A percentile compares a stretch with the other conserved stretches of the same genome.
phyloP scores from a whole-genome alignment of 2,113 vertebrate genomes.

The Nycticorax nycticorax region DNA sequence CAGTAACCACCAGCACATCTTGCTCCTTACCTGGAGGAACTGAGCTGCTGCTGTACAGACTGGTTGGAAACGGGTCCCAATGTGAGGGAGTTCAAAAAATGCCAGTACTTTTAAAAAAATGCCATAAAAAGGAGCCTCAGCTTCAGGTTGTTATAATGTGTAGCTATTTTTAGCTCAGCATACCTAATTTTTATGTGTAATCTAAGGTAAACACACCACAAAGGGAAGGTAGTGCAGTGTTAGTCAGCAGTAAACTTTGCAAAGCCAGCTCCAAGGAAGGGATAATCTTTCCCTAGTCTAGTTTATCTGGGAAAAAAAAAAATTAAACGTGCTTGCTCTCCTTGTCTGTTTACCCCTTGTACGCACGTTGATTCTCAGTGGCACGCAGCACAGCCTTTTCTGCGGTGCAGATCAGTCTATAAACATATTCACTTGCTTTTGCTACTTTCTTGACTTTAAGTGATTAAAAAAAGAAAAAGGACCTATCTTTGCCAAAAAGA shows the following conservation, averaged over 20 bases:
- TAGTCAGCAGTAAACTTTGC: neutral
- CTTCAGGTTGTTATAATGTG: neutral
- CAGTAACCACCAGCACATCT: neutral
- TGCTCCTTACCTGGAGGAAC: neutral
- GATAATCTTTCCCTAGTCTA: conserved; percentile 29
- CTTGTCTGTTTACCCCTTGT: conserved; percentile 9
- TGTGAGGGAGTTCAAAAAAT: neutral
- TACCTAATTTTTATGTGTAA: neutral
- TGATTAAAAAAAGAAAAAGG: neutral
- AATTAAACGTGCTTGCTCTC: neutral
- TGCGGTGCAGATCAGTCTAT: neutral
- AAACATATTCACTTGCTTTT: neutral
- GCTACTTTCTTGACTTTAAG: neutral
- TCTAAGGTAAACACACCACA: neutral
- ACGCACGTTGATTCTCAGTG: neutral
- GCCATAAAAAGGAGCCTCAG: neutral
- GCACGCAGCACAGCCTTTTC: conserved; percentile 13
- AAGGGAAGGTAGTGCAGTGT: neutral
- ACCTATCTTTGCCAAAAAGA: neutral
- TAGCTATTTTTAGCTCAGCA: conserved; percentile 11
- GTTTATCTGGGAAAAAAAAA: conserved; percentile 34
- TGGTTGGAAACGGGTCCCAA: neutral
- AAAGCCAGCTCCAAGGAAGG: neutral
- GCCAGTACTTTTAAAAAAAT: neutral
- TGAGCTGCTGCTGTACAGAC: neutral